Base-by-base conservation (phyloP, 2,797 vertebrate genomes). In the Valencia hispanica region DNA sequence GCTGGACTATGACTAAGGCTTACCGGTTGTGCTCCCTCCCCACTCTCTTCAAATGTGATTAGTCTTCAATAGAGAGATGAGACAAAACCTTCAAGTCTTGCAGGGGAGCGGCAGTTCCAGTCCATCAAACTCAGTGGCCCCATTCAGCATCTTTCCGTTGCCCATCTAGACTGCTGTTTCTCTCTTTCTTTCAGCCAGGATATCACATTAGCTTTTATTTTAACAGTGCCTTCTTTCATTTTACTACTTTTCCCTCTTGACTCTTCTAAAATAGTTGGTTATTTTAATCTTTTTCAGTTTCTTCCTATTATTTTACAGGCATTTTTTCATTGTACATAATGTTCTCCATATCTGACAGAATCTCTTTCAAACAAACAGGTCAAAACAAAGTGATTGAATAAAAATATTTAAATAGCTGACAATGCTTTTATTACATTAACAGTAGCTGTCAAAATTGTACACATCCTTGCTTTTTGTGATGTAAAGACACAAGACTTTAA, bases 21-120 rank as follows among this genome's bases (percentile, higher is more conserved):
- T 75, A 75, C 83, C 77, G n/a, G 70, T 73, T 41, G 30, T 87
- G 84, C 66, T 80, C 68, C 25, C 50, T 80, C 80, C 69, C 47
- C 69, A 36, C 78, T 69, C 77, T 81, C 77, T 68, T 80, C 70
- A 85, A 84, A 88, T 82, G 83, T 79, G 87, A 92, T 89, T 84
- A 88, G 81, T 84, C 72, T 59, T 87, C 82, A 87, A 68, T 34
- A 71, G 63, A 74, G 80, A 83, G 77, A 84, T 84, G 73, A 84
- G 73, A 79, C 39, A 32, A 74, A 79, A 84, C 83, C 78, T 81
- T 83, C 74, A 79, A 86, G 66, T 81, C 30, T 51, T 34, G 73
- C n/a, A 72, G 30, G 70, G 3, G 27, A 68, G 55, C 53, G 53
- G 39, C 22, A 70, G 77, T 69, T 86, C 68, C 74, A 84, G 73